Evolutionary conservation across 2,113 vertebrate species (phyloP), one percentile per base, ranked within the genome.

Genomic region (Vimba vimba): DNA sequence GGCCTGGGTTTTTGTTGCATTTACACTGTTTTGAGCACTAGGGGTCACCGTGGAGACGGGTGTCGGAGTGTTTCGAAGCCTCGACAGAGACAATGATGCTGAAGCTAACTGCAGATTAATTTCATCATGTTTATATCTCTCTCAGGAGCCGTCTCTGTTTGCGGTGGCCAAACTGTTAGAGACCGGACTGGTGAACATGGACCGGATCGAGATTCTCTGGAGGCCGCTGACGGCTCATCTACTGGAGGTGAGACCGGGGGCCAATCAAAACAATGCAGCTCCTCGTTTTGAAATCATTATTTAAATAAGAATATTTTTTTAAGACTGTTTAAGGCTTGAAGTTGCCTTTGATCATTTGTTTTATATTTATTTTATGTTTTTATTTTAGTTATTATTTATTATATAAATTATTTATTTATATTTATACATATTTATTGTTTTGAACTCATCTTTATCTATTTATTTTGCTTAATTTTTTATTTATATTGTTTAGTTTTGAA

Each of bases 141-240:
- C 19, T 87, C n/a, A 99, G 98, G 98, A 99, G 59, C 98, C 98
- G 0, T 99, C 98, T 13, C 96, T 99, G 86, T 99, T 99, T 93
- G 98, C 98, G 39, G 98, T 99, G 82, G 98, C 98, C 83, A 99
- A 99, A 91, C 95, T 99, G 77, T 92, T 99, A 90, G 98, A 99
- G 94, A 99, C 98, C 0, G 98, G 98, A 84, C 91, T 99, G 6
- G 98, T 99, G 86, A 99, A 99, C 92, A 99, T 99, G 98, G 97
- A 96, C 85, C 97, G 98, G 86, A 99, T 99, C 85, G 97, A 99
- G 91, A 97, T 99, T 93, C 93, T 99, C 36, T 99, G 98, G 98
- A 96, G 98, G 90, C 98, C 98, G 74, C 91, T 99, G 83, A 99
- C 98, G 0, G 98, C 97, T 74, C 98, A 99, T 93, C 93, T 99